Evolutionary conservation across 2,888 invertebrate species (phyloP).

Genomic region (Lobophora halterata): DNA sequence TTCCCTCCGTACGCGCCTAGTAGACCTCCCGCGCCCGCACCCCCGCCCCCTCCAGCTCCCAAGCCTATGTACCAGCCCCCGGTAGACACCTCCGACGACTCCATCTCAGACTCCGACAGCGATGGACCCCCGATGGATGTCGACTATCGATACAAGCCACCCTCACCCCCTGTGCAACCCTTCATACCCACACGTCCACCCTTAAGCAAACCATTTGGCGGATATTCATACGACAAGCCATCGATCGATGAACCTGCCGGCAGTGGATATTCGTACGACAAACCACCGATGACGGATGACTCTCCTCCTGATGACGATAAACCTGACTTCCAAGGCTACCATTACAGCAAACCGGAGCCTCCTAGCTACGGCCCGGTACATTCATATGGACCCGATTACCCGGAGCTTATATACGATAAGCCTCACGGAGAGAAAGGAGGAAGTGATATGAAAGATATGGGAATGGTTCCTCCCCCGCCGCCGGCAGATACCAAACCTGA

Average conservation of each 20-base stretch:
- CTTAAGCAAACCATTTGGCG: slow-evolving; percentile 50
- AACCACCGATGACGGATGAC: slow-evolving; percentile 55
- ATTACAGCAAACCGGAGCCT: slow-evolving; percentile 33
- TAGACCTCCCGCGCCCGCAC: slow-evolving; percentile 27
- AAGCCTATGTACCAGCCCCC: slow-evolving; percentile 45
- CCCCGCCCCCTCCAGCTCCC: slow-evolving; percentile 21
- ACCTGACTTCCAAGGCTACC: slow-evolving; percentile 47
- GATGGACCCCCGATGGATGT: slow-evolving; percentile 46
- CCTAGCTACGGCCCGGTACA: slow-evolving; percentile 10
- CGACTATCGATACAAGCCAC: slow-evolving; percentile 61
- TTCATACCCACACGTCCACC: slow-evolving; percentile 57
- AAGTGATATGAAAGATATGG: slow-evolving; percentile 50
- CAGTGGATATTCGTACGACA: slow-evolving; percentile 60
- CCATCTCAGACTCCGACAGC: slow-evolving; percentile 38
- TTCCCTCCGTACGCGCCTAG: slow-evolving; percentile 65
- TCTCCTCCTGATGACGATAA: slow-evolving; percentile 43
- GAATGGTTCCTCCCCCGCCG: slow-evolving; percentile 60
- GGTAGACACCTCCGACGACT: slow-evolving; percentile 36
- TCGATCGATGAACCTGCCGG: slow-evolving; percentile 44
- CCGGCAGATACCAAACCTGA: slow-evolving; percentile 48
- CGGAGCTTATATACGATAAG: slow-evolving; percentile 59
- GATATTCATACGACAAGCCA: slow-evolving; percentile 68
- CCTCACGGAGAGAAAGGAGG: slow-evolving; percentile 48
- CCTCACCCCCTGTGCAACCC: slow-evolving; percentile 40
- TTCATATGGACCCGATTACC: slow-evolving; percentile 53